Evolutionary conservation across 2,113 vertebrate species (phyloP), one percentile per base, ranked within the genome.

Genomic region (Atlantisia rogersi): DNA sequence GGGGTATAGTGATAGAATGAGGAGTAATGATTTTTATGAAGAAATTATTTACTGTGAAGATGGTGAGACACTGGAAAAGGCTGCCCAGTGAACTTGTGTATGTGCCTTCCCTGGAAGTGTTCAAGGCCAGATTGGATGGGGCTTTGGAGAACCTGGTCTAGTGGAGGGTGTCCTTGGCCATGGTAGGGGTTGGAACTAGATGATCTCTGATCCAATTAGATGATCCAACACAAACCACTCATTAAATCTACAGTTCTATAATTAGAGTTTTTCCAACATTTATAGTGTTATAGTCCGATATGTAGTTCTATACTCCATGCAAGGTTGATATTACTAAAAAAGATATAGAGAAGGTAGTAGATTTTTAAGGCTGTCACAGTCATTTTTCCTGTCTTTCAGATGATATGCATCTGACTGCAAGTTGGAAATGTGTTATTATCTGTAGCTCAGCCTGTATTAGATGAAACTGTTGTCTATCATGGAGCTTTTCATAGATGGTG

Each of bases 1-100:
- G 15, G 11, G 15, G 2, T 29, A 10, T 35, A 65, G 48, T 44
- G 12, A 44, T 26, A 79, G 10, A 31, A 75, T 0, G 3, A 64
- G 18, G 5, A 7, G 31, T 35, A 69, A 39, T 13, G 10, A 15
- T 20, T 92, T 82, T 37, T 15, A 56, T 21, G 48, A 65, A n/a
- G 18, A 40, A 79, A 17, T 70, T 79, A 3, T 56, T 62, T 31
- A 32, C 32, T 71, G 3, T 71, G 55, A 14, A 42, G 29, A 10
- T 71, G 0, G 0, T 62, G 12, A 53, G n/a, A 3, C 32, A 12
- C 29, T 63, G 11, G 21, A 32, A 69, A 10, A 37, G 10, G 35
- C 63, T 83, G 18, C 12, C 16, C 22, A 48, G 52, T 26, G 29
- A 62, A 42, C 16, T 1, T 58, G 31, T 88, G 39, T 5, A 3